Base-by-base conservation (phyloP, 2,797 vertebrate species). In the Hoplostethus mediterraneus region DNA sequence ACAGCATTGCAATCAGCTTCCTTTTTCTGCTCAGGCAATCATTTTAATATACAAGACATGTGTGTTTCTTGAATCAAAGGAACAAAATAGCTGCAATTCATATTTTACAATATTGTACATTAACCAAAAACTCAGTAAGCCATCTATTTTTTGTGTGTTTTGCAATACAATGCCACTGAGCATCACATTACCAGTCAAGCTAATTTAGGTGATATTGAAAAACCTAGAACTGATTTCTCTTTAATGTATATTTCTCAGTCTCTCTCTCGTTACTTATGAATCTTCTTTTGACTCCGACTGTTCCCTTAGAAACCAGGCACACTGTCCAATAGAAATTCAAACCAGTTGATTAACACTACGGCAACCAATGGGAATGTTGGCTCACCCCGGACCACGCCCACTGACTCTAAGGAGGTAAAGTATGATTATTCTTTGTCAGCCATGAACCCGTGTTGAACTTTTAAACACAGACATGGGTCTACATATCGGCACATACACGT, bases 261-360 rank as follows among this genome's bases (percentile, higher is more conserved):
- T 5, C 9, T 59, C 38, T 10, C 48, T 13, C 54, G 42, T 6
- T 68, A 17, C 44, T 28, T 62, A 6, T 61, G 13, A 52, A 25
- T 63, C 25, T 62, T 6, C n/a, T 38, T 38, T 17, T 57, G 45
- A 44, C 25, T 56, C 38, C 31, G 6, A 33, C 71, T 57, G 54
- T 1, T 0, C 33, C 33, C 6, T 63, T 66, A 80, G 95, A 94
- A 94, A 80, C 84, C 92, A 0, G 79, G 88, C 54, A 88, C 82
- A 0, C 81, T 95, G 3, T 92, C 93, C 9, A 93, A 93, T 14
- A 93, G 93, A 53, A 93, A 90, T 71, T 96, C 96, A 16, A 95
- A 94, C 0, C 78, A 95, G 82, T 83, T 96, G 67, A 96, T 96
- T 81, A 95, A 93, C 90, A 95, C 93, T 1, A 94, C 94, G 67